phyloP scores from a whole-genome alignment of 1,140 invertebrate species.

The Drosophila lacteicornis region DNA sequence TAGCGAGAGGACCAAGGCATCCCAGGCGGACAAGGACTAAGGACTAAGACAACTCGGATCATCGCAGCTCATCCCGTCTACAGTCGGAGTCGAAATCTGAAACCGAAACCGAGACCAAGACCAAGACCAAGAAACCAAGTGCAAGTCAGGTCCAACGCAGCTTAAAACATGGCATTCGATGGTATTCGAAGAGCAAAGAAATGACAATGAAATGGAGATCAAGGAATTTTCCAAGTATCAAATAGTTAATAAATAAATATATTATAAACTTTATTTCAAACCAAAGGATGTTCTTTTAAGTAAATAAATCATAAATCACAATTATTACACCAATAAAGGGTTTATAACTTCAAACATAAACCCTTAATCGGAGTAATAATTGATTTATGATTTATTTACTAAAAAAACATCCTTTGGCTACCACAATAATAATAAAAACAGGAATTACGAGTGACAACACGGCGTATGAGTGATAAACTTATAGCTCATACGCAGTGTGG shows the following conservation, averaged over 20 bases:
- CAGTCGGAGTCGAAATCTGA: slow-evolving; percentile 18
- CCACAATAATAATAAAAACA: neutral
- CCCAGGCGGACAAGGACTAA: slow-evolving; percentile 6
- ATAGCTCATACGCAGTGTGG: slow-evolving; percentile 2
- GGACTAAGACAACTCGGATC: slow-evolving; percentile 33
- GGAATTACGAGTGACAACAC: neutral
- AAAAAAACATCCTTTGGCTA: neutral
- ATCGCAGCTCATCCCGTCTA: slow-evolving; percentile 25
- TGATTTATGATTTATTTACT: too few relatives aligned
- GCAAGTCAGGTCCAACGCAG: neutral
- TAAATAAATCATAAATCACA: slow-evolving; percentile 1
- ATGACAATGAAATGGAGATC: neutral
- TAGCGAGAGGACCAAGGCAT: neutral
- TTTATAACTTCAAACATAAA: too few relatives aligned
- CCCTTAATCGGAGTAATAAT: too few relatives aligned
- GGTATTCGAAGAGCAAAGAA: too few relatives aligned
- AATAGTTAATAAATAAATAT: neutral
- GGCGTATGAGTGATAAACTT: slow-evolving; percentile 16
- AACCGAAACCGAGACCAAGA: slow-evolving; percentile 27
- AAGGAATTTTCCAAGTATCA: too few relatives aligned
- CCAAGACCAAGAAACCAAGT: slow-evolving; percentile 1
- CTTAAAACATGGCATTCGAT: neutral
- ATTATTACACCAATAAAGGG: neutral
- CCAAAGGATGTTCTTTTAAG: neutral
- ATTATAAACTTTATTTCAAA: neutral